Evolutionary conservation across 2,797 vertebrate species (phyloP), one percentile per base, ranked within the genome.

Genomic region (Synanceia verrucosa): DNA sequence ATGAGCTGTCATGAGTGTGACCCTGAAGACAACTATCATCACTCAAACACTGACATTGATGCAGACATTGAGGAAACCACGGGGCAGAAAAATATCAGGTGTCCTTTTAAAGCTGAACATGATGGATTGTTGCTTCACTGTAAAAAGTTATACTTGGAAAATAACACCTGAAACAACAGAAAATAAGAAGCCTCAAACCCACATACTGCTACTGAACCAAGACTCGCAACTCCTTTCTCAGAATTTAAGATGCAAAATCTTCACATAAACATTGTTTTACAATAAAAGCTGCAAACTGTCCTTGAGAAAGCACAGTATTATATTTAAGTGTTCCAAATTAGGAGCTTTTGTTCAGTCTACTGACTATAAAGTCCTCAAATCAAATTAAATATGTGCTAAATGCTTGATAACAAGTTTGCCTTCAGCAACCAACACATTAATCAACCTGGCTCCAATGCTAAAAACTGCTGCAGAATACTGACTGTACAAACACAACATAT

Each of bases 81-180:
- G 4, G 47, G 59, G 46, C 46, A 53, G 73, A 62, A 73, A 78
- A 24, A 55, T 61, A 88, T 80, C 65, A 83, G 55, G 60, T 76
- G 64, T 83, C 76, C n/a, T 53, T 58, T 73, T 28, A 41, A 56
- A 58, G 46, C 26, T 68, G 73, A 83, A 59, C 7, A 41, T 79
- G 83, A 89, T 90, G 76, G 81, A 90, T 84, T 78, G 56, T 8
- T 63, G 33, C 56, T 50, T 74, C 29, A 6, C 34, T 26, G 19
- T 47, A 33, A 21, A 70, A 76, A 34, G 50, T 52, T 68, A 58
- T 29, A 58, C 65, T 67, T 24, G 16, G 16, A 43, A 44, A 84
- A 72, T 63, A 83, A 73, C 48, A 83, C 70, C 57, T 79, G 70
- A 65, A 82, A 67, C 6, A 34, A 24, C 56, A 18, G 36, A 14